Evolutionary conservation across 1,140 invertebrate genomes (phyloP).

Genomic region (Meloidogyne exigua): DNA sequence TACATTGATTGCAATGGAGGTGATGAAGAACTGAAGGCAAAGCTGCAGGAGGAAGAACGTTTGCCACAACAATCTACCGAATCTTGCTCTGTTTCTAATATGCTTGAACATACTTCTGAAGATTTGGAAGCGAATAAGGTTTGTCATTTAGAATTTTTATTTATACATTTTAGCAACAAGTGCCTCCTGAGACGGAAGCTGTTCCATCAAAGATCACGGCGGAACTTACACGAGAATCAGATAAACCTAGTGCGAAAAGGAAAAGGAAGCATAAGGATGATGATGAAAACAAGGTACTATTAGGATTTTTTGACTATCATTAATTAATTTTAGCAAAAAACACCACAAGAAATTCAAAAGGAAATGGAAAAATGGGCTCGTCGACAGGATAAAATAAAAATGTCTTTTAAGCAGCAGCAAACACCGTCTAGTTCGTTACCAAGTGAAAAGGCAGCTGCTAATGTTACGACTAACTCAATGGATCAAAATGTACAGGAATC

Average conservation of each 20-base stretch:
- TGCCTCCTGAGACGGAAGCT: neutral
- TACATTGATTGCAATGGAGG: slow-evolving; percentile 67
- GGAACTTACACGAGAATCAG: slow-evolving; percentile 17
- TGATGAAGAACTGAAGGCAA: slow-evolving; percentile 44
- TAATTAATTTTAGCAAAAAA: slow-evolving; percentile 76
- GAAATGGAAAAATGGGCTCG: slow-evolving; percentile 95
- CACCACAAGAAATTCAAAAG: slow-evolving; percentile 95
- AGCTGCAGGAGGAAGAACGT: slow-evolving; percentile 50
- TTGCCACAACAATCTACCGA: slow-evolving; percentile 18
- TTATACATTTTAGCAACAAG: neutral
- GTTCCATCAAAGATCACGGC: neutral
- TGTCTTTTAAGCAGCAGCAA: slow-evolving; percentile 69
- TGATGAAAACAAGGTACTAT: neutral
- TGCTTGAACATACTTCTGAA: neutral
- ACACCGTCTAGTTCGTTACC: slow-evolving; percentile 7
- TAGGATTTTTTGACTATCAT: neutral
- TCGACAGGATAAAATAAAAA: slow-evolving; percentile 92
- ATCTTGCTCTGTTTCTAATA: slow-evolving; percentile 20
- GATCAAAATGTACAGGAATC: neutral
- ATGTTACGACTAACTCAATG: neutral
- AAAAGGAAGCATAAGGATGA: neutral
- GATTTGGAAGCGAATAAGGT: slow-evolving; percentile 2
- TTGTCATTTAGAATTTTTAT: neutral
- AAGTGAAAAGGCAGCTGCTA: neutral
- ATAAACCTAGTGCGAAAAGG: neutral